phyloP scores from a whole-genome alignment of 2,797 vertebrate genomes.

The Siniperca undulata region DNA sequence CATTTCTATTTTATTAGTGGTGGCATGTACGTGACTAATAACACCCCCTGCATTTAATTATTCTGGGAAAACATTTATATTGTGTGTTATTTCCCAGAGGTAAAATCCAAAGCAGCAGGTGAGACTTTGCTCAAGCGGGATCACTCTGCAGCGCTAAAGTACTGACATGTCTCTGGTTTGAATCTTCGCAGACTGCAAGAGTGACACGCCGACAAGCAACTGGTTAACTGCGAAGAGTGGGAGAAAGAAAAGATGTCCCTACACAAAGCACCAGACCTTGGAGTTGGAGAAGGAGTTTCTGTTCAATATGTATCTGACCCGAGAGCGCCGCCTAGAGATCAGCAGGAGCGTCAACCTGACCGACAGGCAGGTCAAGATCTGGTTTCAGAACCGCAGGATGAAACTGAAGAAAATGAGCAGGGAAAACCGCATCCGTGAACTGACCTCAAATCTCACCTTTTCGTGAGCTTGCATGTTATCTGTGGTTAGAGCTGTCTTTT shows the following conservation, averaged over 20 bases:
- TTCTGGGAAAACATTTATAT: constrained; percentile 35
- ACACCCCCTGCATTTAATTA: constrained; percentile 51
- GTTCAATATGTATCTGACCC: constrained; percentile 99
- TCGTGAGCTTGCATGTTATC: constrained; percentile 88
- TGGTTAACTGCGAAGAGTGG: constrained; percentile 99
- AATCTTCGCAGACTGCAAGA: constrained; percentile 90
- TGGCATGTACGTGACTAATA: constrained; percentile 47
- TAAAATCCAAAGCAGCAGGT: constrained; percentile 62
- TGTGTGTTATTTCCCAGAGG: constrained; percentile 72
- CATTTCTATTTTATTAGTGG: constrained; percentile 50
- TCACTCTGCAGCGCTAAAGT: background rate
- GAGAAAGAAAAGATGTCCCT: constrained; percentile 98
- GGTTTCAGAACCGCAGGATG: constrained; percentile 99
- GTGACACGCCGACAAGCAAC: constrained; percentile 94
- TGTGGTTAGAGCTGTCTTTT: constrained; percentile 31
- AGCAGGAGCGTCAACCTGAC: constrained; percentile 99
- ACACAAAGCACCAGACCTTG: constrained; percentile 99
- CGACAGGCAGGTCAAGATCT: constrained; percentile 99
- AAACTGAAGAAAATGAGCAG: constrained; percentile 99
- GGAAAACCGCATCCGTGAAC: constrained; percentile 99
- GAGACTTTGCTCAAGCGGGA: constrained; percentile 18
- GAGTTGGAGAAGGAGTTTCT: constrained; percentile 99
- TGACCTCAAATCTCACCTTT: constrained; percentile 99
- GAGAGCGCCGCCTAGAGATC: constrained; percentile 99
- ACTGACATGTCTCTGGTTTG: constrained; percentile 14